phyloP scores from a whole-genome alignment of 2,113 vertebrate species.

The Phodopus roborovskii region DNA sequence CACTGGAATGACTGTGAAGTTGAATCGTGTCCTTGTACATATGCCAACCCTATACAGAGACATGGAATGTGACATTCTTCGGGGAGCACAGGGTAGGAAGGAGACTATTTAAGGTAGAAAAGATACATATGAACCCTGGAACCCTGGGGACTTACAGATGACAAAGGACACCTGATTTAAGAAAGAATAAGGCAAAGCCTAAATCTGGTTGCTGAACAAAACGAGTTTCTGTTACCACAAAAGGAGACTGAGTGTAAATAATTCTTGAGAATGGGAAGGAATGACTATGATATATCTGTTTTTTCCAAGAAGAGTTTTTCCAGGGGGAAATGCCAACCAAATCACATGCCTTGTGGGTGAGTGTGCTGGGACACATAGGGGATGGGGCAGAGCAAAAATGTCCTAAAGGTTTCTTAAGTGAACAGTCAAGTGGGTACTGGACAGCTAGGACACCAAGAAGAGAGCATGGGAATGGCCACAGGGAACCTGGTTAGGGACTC shows the following conservation, averaged over 20 bases:
- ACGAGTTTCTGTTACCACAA: background rate
- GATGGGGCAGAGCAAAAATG: background rate
- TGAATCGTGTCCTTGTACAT: background rate
- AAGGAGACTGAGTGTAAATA: background rate
- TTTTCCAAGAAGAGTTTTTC: constrained; percentile 23
- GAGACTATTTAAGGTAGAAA: background rate
- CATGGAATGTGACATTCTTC: background rate
- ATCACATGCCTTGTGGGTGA: background rate
- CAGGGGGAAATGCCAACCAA: background rate
- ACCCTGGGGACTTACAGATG: background rate
- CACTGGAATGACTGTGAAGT: background rate
- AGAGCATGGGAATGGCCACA: background rate
- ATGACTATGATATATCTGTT: background rate
- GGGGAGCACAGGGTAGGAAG: background rate
- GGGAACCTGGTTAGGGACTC: background rate
- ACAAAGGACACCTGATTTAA: background rate
- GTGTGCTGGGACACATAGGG: background rate
- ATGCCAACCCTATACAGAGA: background rate
- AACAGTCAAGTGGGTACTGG: background rate
- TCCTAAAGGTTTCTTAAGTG: background rate
- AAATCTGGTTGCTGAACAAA: background rate
- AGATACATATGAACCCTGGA: background rate
- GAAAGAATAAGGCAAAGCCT: background rate
- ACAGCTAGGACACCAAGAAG: background rate
- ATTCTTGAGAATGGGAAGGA: background rate